Percentiles rank a stretch among this genome's conserved stretches.
Conservation (phyloP, 1,140 invertebrate species). For the Tetramorium alpestre region DNA sequence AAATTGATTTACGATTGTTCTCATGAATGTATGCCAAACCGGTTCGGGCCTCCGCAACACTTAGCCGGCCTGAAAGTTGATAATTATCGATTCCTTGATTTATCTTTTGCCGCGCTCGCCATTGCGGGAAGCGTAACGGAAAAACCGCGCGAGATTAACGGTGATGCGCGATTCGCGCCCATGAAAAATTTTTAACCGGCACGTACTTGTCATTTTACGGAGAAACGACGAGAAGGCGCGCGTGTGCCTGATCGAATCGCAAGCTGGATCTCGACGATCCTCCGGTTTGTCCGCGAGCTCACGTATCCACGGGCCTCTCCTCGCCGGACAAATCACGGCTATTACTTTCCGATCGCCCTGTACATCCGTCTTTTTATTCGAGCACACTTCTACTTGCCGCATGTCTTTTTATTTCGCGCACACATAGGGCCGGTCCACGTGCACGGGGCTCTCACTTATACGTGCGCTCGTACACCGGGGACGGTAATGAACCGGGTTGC, state of each 20-base stretch:
- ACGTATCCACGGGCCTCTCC: neutral
- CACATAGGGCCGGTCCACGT: slow-evolving; percentile 49
- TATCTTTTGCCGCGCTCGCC: slow-evolving; percentile 17
- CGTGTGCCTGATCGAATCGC: neutral
- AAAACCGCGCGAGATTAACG: slow-evolving; percentile 8
- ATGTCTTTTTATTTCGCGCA: slow-evolving; percentile 48
- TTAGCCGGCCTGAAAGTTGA: slow-evolving; percentile 43
- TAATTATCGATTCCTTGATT: slow-evolving; percentile 57
- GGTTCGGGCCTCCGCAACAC: slow-evolving; percentile 24
- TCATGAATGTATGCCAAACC: slow-evolving; percentile 58
- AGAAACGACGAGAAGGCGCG: neutral
- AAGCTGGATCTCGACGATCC: neutral
- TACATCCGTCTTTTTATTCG: slow-evolving; percentile 57
- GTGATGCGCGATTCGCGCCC: too few relatives aligned
- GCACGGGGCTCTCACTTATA: slow-evolving; percentile 26
- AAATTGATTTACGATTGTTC: slow-evolving; percentile 64
- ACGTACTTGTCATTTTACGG: neutral
- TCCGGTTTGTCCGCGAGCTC: neutral
- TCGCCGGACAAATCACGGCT: slow-evolving; percentile 38
- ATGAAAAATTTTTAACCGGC: neutral
- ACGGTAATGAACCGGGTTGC: slow-evolving; percentile 57
- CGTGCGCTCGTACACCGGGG: slow-evolving; percentile 29
- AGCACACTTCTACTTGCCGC: slow-evolving; percentile 47
- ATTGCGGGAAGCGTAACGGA: neutral
- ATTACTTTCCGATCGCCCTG: slow-evolving; percentile 54